These are phyloP conservation scores for Scaptomyza parva DNA, from an alignment of 2,888 invertebrate genomes.

Conservation along the genomic window DNA sequence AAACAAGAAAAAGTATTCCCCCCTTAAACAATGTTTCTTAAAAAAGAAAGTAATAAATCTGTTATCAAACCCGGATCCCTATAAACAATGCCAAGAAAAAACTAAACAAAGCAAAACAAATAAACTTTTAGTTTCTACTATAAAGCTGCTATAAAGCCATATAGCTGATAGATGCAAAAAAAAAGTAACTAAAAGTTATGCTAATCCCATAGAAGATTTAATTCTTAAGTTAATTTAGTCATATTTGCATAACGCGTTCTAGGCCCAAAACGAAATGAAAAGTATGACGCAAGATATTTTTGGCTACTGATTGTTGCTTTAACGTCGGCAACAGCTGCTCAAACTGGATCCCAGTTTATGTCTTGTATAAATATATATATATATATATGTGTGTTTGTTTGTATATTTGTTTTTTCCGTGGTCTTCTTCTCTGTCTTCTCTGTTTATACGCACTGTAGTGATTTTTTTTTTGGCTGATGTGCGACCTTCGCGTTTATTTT, in stretches of 20 bases:
- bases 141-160: too few relatives aligned
- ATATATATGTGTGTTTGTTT: neutral
- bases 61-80: conserved; percentile 23
- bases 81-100: neutral
- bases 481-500: conserved; percentile 64
- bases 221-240: neutral
- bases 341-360: conserved; percentile 44
- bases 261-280: conserved; percentile 66
- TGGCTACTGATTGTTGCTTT: conserved; percentile 1
- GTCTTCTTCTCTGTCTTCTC: conserved; percentile 29
- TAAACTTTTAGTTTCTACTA: conserved; percentile 4
- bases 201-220: conserved; percentile 12
- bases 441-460: conserved; percentile 36
- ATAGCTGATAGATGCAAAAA: too few relatives aligned
- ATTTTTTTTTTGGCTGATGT: conserved; percentile 21
- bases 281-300: conserved; percentile 69
- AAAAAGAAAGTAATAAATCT: conserved; percentile 27
- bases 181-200: conserved; percentile 9
- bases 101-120: too few relatives aligned
- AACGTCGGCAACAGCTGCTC: neutral
- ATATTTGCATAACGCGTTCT: conserved; percentile 56
- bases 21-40: neutral
- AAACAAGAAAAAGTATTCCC: neutral
- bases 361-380: conserved; percentile 11
- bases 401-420: conserved; percentile 38